phyloP scores from a whole-genome alignment of 2,113 vertebrate species.

The Catharus minimus region DNA sequence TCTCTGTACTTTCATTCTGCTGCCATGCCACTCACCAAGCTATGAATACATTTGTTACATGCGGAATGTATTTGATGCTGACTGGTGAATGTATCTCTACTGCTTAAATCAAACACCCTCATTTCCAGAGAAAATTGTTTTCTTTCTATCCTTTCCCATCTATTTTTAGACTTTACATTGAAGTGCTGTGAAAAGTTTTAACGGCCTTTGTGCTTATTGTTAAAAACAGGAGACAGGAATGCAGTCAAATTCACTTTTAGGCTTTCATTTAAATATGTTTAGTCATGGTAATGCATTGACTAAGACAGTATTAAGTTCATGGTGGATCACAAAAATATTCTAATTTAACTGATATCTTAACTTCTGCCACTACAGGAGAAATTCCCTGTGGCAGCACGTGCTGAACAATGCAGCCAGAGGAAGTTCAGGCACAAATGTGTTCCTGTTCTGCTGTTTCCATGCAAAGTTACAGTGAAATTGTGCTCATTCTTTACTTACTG shows the following conservation, averaged over 20 bases:
- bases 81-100: background rate
- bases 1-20: background rate
- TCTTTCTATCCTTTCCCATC: background rate
- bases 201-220: background rate
- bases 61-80: background rate
- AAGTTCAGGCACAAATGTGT: background rate
- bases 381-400: background rate
- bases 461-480: background rate
- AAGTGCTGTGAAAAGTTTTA: background rate
- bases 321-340: background rate
- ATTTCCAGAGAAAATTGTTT: background rate
- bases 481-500: slow-evolving; percentile 79
- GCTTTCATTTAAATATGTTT: background rate
- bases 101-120: background rate
- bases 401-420: background rate
- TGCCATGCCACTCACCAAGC: background rate
- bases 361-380: background rate
- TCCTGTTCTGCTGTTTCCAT: background rate
- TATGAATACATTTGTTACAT: background rate
- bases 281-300: background rate
- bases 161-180: background rate
- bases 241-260: background rate
- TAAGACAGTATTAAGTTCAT: background rate
- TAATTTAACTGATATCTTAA: background rate
- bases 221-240: background rate